These are phyloP conservation scores for Oopsacas minuta DNA, from an alignment of 37 sponge, comb jelly and placozoan species.

Conservation along the genomic window DNA sequence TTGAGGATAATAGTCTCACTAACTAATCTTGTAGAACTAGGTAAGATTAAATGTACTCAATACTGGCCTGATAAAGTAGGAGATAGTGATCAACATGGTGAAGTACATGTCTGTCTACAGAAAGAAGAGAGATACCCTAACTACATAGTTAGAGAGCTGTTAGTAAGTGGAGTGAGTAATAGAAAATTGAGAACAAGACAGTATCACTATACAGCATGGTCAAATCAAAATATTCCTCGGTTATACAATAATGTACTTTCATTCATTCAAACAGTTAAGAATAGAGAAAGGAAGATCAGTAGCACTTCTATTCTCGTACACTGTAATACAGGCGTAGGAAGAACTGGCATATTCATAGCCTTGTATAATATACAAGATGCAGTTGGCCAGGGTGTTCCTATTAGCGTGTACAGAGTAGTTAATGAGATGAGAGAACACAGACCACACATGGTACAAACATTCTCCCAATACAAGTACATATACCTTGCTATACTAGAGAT, in stretches of 20 bases:
- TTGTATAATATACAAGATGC: neutral
- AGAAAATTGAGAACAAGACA: neutral
- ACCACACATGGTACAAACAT: slow-evolving; percentile 9
- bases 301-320: neutral
- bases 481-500: neutral
- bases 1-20: neutral
- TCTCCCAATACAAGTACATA: neutral
- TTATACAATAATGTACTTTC: neutral
- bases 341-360: neutral
- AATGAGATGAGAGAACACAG: slow-evolving; percentile 7
- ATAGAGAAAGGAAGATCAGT: neutral
- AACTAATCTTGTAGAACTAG: neutral
- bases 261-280: neutral
- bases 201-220: slow-evolving; percentile 2
- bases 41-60: neutral
- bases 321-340: neutral
- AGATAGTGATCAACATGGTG: neutral
- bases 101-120: neutral
- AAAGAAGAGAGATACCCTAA: neutral
- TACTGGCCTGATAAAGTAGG: neutral
- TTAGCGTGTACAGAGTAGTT: neutral
- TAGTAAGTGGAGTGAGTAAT: neutral
- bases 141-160: neutral
- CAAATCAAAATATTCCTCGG: neutral
- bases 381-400: neutral